phyloP scores from a whole-genome alignment of 2,888 invertebrate species.

The Machimus atricapillus region DNA sequence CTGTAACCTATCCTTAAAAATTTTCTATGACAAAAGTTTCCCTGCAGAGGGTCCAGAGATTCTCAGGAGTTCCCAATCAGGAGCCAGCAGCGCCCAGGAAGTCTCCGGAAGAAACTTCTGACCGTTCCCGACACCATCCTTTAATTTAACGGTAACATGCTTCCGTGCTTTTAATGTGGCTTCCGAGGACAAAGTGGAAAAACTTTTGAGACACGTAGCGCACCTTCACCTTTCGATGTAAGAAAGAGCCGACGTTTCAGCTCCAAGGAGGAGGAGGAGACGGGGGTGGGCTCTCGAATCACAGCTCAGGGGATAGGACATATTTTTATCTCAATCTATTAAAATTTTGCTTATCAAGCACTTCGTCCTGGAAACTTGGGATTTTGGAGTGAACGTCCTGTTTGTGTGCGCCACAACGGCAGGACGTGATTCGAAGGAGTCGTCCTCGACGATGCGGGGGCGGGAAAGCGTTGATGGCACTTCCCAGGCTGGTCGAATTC shows the following conservation, averaged over 20 bases:
- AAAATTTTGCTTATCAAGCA: constrained; percentile 41
- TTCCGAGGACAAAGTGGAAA: constrained; percentile 25
- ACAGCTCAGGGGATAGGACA: constrained; percentile 25
- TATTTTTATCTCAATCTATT: constrained; percentile 42
- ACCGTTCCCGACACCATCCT: constrained; percentile 20
- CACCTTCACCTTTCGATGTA: constrained; percentile 27
- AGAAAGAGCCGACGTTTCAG: neutral
- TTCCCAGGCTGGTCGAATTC: constrained; percentile 2
- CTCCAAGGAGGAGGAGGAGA: neutral
- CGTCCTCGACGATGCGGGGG: neutral
- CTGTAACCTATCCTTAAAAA: neutral
- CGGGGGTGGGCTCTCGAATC: neutral
- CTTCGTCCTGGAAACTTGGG: neutral
- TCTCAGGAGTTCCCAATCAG: neutral
- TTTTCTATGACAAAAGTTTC: neutral
- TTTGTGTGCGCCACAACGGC: neutral
- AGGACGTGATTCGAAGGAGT: neutral
- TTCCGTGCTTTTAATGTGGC: constrained; percentile 38
- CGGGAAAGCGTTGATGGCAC: constrained; percentile 14
- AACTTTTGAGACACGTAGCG: constrained; percentile 37
- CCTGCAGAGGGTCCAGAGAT: neutral
- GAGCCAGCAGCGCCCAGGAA: neutral
- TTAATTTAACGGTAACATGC: constrained; percentile 42
- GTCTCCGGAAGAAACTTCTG: neutral
- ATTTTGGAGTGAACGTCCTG: neutral